Conservation (phyloP, 1,140 invertebrate species). For the Coenobita brevimanus region DNA sequence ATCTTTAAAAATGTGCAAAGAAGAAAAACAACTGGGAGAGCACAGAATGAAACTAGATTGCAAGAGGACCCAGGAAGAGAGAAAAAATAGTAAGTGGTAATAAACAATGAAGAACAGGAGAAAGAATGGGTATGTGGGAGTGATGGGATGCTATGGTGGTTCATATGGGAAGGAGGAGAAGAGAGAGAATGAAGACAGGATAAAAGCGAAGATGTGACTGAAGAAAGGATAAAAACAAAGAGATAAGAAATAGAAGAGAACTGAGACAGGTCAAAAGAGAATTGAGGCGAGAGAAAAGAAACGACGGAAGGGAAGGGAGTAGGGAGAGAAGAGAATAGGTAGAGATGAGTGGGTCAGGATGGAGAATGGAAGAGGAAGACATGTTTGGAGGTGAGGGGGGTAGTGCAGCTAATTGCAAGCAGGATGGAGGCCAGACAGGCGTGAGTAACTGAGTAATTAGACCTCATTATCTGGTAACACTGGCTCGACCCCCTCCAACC, state of each 20-base stretch:
- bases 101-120: not conserved
- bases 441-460: slow-evolving; percentile 49
- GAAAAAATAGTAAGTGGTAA: not conserved
- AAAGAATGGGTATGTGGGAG: not conserved
- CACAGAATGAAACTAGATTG: too few relatives aligned
- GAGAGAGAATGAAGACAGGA: not conserved
- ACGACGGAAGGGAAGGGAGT: not conserved
- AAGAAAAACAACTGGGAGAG: too few relatives aligned
- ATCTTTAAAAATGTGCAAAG: too few relatives aligned
- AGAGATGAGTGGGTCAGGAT: not conserved
- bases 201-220: not conserved
- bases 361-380: not conserved
- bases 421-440: slow-evolving; percentile 39
- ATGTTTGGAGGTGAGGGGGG: not conserved
- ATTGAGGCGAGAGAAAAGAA: not conserved
- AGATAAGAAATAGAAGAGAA: not conserved
- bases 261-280: not conserved
- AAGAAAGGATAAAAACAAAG: not conserved
- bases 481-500: not conserved
- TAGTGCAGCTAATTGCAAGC: slow-evolving; percentile 20
- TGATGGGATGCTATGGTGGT: not conserved
- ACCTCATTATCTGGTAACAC: slow-evolving; percentile 38
- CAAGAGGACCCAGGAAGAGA: not conserved
- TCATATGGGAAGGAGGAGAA: not conserved
- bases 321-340: not conserved